phyloP scores from a whole-genome alignment of 2,888 invertebrate genomes.

The Spodoptera littoralis region DNA sequence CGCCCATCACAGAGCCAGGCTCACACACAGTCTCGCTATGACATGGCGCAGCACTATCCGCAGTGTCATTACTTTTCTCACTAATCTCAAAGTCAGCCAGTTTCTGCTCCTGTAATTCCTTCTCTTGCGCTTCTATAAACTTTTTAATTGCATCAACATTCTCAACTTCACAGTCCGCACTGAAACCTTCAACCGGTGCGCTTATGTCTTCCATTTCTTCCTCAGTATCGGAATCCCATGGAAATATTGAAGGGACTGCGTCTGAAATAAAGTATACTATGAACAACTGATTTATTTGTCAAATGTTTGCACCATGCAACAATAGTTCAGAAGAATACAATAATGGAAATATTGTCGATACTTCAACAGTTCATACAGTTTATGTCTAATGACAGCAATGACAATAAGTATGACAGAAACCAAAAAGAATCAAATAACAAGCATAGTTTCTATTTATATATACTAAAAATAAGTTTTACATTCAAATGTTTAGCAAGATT shows the following conservation, averaged over 20 bases:
- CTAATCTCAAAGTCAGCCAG: constrained; percentile 23
- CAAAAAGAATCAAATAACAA: constrained; percentile 37
- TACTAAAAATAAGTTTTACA: constrained; percentile 30
- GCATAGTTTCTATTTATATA: constrained; percentile 39
- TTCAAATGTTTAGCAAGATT: constrained; percentile 26
- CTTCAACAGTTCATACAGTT: constrained; percentile 11
- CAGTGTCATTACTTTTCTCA: constrained; percentile 26
- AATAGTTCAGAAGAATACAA: constrained; percentile 23
- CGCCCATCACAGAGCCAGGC: constrained; percentile 76
- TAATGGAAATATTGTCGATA: constrained; percentile 12
- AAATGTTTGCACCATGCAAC: constrained; percentile 43
- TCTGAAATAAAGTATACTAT: constrained; percentile 75
- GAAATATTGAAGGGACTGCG: constrained; percentile 92
- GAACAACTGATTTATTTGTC: constrained; percentile 6
- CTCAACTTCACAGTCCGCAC: constrained; percentile 74
- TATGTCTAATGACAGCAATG: constrained; percentile 38
- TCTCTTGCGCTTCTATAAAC: constrained; percentile 79
- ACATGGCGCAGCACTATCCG: constrained; percentile 20
- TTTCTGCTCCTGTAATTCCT: constrained; percentile 62
- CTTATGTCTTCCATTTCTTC: constrained; percentile 58
- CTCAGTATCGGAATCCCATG: constrained; percentile 81
- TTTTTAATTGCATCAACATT: constrained; percentile 81
- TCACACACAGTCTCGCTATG: constrained; percentile 64
- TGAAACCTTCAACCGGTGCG: constrained; percentile 29
- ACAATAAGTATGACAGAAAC: constrained; percentile 36